phyloP scores from a whole-genome alignment of 2,888 invertebrate genomes.

The Pristionchus japonicus region DNA sequence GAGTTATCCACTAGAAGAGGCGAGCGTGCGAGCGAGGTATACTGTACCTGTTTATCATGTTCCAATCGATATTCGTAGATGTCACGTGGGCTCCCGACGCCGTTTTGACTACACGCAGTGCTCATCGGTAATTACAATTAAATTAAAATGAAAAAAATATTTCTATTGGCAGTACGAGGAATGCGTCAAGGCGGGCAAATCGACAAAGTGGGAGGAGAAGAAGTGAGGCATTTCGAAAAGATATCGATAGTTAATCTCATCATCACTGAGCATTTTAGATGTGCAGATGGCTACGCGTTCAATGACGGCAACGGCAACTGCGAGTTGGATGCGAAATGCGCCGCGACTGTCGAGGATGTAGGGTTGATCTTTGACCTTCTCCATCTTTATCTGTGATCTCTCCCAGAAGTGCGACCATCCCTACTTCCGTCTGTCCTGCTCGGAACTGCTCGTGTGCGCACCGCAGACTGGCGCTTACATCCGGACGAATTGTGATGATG shows the following conservation, averaged over 20 bases:
- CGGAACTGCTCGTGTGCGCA: constrained; percentile 28
- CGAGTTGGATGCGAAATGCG: constrained; percentile 16
- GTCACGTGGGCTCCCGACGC: background rate
- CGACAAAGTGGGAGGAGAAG: constrained; percentile 7
- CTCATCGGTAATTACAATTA: background rate
- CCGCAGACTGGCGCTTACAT: background rate
- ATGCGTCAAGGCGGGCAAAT: background rate
- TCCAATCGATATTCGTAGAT: background rate
- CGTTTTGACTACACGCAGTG: constrained; percentile 43
- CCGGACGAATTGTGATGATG: constrained; percentile 23
- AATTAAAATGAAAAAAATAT: background rate
- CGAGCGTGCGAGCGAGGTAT: background rate
- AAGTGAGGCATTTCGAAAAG: no score
- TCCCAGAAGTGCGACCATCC: no score
- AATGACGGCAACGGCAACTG: constrained; percentile 38
- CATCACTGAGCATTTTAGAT: no score
- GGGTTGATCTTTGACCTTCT: background rate
- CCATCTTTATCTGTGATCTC: no score
- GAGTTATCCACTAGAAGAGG: constrained; percentile 1
- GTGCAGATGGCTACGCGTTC: constrained; percentile 34
- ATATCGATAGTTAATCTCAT: no score
- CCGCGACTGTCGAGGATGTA: background rate
- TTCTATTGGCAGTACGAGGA: constrained; percentile 22
- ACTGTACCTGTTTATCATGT: background rate
- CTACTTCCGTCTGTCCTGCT: constrained; percentile 39